These are phyloP conservation scores for Agelas oroides DNA, from an alignment of 37 sponge, comb jelly and placozoan species.

Conservation along the genomic window DNA sequence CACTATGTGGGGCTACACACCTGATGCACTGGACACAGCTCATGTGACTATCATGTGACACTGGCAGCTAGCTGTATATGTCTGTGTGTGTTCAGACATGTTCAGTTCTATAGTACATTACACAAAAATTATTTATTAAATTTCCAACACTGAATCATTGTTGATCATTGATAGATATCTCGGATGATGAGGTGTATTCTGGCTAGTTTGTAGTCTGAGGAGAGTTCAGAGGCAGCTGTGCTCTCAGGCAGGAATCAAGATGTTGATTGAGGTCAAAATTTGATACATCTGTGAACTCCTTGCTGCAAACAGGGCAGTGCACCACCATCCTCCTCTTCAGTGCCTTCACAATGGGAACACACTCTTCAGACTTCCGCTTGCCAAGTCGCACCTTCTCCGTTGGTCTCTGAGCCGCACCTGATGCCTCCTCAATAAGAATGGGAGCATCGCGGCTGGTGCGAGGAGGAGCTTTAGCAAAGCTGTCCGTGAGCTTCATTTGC, in stretches of 20 bases:
- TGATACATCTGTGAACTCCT: background rate
- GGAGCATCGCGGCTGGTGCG: background rate
- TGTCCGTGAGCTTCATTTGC: background rate
- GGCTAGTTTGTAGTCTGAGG: too few species aligned
- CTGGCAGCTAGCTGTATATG: background rate
- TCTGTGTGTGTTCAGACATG: background rate
- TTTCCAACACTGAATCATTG: background rate
- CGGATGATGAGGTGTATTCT: too few species aligned
- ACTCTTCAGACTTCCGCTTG: background rate
- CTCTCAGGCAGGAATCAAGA: conserved; percentile 3
- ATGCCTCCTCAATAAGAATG: background rate
- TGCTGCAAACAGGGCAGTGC: conserved; percentile 5
- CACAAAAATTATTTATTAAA: background rate
- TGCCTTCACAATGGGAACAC: background rate
- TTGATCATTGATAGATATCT: too few species aligned
- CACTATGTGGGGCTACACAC: conserved; percentile 6
- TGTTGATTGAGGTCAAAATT: conserved; percentile 18
- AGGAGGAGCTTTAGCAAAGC: background rate
- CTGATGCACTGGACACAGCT: background rate
- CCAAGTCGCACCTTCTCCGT: background rate
- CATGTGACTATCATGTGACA: background rate
- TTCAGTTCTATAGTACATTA: background rate
- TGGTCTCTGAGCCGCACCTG: background rate
- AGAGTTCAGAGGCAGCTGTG: background rate
- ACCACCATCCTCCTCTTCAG: background rate